Conservation (phyloP, 2,113 vertebrate genomes). For the Psilopogon haemacephalus region DNA sequence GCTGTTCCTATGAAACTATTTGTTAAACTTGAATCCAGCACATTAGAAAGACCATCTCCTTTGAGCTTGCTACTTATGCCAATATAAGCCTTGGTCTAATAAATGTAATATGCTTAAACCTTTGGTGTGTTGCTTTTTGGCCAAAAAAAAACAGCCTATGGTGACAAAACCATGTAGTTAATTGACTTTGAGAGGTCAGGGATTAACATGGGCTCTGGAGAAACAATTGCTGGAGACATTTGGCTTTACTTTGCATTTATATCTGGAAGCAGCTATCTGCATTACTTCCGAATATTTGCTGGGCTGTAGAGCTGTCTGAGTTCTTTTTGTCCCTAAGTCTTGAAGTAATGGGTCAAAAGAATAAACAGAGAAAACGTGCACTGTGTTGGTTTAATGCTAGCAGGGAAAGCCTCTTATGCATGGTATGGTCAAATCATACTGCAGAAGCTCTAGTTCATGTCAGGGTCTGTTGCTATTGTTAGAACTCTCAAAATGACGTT, state of each 20-base stretch:
- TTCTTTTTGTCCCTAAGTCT: not conserved
- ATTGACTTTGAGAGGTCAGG: not conserved
- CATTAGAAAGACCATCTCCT: not conserved
- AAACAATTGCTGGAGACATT: not conserved
- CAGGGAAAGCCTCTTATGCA: not conserved
- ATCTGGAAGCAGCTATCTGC: not conserved
- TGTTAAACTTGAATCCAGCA: not conserved
- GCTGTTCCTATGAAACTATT: not conserved
- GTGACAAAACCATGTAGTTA: not conserved
- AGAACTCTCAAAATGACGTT: not conserved
- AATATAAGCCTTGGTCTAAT: not conserved
- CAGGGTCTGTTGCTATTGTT: not conserved
- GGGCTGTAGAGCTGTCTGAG: rapidly evolving
- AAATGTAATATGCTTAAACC: not conserved
- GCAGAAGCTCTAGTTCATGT: not conserved
- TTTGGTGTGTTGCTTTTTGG: not conserved
- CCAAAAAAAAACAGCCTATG: not conserved
- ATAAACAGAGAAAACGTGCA: not conserved
- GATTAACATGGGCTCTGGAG: not conserved
- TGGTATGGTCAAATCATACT: not conserved
- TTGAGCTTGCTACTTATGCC: rapidly evolving
- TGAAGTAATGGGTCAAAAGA: not conserved
- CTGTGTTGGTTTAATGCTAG: not conserved
- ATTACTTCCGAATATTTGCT: not conserved
- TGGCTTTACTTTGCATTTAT: not conserved